Conservation (phyloP, 2,797 vertebrate species). For the Sebastes itinus region DNA sequence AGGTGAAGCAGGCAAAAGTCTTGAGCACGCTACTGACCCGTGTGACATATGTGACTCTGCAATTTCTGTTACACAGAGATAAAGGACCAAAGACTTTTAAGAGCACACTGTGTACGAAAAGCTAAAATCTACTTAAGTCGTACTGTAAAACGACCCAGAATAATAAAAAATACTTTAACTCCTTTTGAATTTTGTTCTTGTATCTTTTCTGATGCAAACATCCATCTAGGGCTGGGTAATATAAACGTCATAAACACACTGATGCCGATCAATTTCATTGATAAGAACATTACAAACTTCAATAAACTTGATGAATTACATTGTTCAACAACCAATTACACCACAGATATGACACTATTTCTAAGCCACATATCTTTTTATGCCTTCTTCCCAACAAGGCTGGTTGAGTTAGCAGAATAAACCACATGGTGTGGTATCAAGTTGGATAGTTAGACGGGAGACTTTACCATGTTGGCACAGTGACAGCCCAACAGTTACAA, state of each 20-base stretch:
- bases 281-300: neutral
- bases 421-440: neutral
- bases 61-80: neutral
- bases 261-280: neutral
- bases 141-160: neutral
- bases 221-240: neutral
- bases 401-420: neutral
- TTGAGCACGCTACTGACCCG: neutral
- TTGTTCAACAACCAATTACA: neutral
- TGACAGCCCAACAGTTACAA: neutral
- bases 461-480: neutral
- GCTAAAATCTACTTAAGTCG: neutral
- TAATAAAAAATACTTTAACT: neutral
- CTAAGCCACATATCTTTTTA: neutral
- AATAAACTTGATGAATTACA: neutral
- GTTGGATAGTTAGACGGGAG: neutral
- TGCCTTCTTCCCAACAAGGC: neutral
- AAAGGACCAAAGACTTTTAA: neutral
- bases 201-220: neutral
- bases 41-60: neutral
- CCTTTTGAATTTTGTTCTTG: neutral
- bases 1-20: slow-evolving; percentile 11
- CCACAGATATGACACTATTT: neutral
- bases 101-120: neutral
- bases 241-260: neutral